phyloP scores from a whole-genome alignment of 2,113 vertebrate species.

The Tragulus kanchil region DNA sequence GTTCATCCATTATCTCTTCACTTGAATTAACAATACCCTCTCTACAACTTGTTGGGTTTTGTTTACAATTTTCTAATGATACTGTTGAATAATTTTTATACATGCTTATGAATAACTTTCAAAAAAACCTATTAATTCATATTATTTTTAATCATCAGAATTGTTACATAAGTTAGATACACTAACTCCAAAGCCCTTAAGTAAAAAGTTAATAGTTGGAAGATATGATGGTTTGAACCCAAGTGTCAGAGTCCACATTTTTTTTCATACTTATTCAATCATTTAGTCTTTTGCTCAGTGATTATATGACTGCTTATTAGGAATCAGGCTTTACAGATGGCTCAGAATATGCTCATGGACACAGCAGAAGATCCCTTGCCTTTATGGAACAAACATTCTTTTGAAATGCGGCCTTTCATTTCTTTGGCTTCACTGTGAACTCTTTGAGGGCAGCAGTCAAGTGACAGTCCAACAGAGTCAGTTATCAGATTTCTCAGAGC shows the following conservation, averaged over 20 bases:
- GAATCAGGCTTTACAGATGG: neutral
- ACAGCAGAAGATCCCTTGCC: neutral
- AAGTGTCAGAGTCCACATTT: neutral
- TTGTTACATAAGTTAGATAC: neutral
- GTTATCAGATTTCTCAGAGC: neutral
- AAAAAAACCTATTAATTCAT: neutral
- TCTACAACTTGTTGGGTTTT: neutral
- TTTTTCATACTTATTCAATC: neutral
- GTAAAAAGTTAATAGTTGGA: neutral
- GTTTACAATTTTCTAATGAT: neutral
- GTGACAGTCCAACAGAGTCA: neutral
- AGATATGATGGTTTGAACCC: neutral
- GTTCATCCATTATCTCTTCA: neutral
- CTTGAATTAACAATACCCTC: neutral
- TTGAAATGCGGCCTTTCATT: neutral
- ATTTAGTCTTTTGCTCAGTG: neutral
- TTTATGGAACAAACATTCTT: neutral
- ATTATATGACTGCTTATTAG: neutral
- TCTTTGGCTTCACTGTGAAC: neutral
- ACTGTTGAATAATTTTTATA: neutral
- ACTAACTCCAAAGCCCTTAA: neutral
- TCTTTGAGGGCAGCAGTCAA: neutral
- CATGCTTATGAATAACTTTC: neutral
- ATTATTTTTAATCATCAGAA: conserved; percentile 3
- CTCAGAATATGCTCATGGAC: neutral